Conservation (phyloP, 2,797 vertebrate genomes). For the Champsocephalus esox region DNA sequence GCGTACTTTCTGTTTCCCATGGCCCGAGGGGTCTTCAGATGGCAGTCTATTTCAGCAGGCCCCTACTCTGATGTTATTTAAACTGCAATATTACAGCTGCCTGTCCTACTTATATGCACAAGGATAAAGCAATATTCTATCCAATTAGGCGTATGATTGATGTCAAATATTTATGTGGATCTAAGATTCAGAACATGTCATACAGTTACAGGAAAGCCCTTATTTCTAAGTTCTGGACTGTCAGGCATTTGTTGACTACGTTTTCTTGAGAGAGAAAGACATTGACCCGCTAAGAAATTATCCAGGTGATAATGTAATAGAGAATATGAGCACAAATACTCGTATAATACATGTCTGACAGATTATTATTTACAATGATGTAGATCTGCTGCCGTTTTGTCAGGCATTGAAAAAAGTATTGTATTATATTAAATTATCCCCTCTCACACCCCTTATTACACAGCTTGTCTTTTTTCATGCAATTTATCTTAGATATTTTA, state of each 20-base stretch:
- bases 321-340: too few relatives aligned
- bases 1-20: conserved; percentile 45
- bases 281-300: background rate
- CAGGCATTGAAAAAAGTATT: too few relatives aligned
- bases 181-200: background rate
- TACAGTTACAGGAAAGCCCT: background rate
- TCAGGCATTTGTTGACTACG: background rate
- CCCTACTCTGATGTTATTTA: conserved; percentile 26
- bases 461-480: too few relatives aligned
- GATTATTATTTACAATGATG: too few relatives aligned
- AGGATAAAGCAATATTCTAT: conserved; percentile 22
- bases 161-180: conserved; percentile 4
- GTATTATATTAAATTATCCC: too few relatives aligned
- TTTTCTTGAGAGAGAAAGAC: background rate
- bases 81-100: background rate
- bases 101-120: conserved; percentile 35
- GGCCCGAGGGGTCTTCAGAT: conserved; percentile 60
- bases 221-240: background rate
- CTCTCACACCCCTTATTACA: too few relatives aligned
- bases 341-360: too few relatives aligned
- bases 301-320: background rate
- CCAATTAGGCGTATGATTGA: conserved; percentile 6
- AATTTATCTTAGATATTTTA: too few relatives aligned
- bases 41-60: conserved; percentile 40
- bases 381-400: too few relatives aligned